phyloP scores from a whole-genome alignment of 2,888 invertebrate genomes.

The Phortica magna region DNA sequence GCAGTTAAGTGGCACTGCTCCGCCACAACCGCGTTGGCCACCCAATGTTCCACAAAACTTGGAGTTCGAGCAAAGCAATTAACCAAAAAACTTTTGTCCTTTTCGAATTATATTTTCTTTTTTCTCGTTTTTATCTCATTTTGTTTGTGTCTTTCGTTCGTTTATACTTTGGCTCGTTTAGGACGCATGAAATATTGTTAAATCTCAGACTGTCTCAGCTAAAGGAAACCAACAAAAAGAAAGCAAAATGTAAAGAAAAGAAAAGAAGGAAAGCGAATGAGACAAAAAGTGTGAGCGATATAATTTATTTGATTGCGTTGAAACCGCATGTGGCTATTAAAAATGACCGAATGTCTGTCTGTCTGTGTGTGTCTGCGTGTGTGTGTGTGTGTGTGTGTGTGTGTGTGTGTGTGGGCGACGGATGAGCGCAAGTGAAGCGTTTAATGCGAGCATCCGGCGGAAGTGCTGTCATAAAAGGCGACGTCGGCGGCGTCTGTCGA shows the following conservation, averaged over 20 bases:
- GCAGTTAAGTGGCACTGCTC: background rate
- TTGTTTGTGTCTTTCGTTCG: background rate
- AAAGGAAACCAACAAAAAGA: background rate
- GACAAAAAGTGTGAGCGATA: background rate
- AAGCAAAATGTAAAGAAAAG: background rate
- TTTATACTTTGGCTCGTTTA: too few relatives aligned
- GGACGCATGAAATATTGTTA: background rate
- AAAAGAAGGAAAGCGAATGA: background rate
- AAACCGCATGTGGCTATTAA: background rate
- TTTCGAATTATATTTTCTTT: background rate
- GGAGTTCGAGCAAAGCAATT: constrained; percentile 53
- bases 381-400: constrained; percentile 2
- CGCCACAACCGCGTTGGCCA: too few relatives aligned
- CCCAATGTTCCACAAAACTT: background rate
- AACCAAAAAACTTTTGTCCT: constrained; percentile 59
- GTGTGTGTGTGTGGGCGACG: background rate
- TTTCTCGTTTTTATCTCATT: background rate
- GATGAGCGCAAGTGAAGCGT: constrained; percentile 5
- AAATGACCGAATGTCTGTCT: background rate
- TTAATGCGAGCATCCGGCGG: constrained; percentile 43
- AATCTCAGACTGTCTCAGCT: background rate
- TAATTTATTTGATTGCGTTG: constrained; percentile 16
- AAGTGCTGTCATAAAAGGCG: constrained; percentile 31
- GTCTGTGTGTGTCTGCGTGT: background rate
- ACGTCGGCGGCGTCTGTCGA: background rate